A percentile compares a stretch with the other conserved stretches of the same genome.
Evolutionary conservation across 2,888 invertebrate species (phyloP).

Genomic region (Stratiomys singularior): DNA sequence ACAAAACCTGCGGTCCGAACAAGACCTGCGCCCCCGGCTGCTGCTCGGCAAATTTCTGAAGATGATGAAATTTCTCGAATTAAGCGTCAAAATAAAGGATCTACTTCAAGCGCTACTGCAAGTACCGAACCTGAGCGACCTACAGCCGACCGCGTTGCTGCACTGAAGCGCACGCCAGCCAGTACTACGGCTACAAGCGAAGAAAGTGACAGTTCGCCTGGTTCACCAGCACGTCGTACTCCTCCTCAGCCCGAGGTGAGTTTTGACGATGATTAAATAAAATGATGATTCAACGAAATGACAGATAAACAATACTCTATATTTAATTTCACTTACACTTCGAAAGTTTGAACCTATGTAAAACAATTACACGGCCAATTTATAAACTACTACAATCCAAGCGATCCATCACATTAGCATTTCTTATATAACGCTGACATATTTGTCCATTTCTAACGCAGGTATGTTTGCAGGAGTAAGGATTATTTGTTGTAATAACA

Average conservation of each 20-base stretch:
- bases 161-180: conserved; percentile 60
- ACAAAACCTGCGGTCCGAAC: conserved; percentile 68
- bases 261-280: conserved; percentile 60
- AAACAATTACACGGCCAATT: too few relatives aligned
- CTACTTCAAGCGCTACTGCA: conserved; percentile 69
- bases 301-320: not conserved
- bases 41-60: conserved; percentile 84
- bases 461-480: too few relatives aligned
- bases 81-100: conserved; percentile 86
- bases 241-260: conserved; percentile 83
- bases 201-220: conserved; percentile 70
- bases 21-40: conserved; percentile 68
- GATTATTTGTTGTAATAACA: too few relatives aligned
- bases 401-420: too few relatives aligned
- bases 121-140: conserved; percentile 69
- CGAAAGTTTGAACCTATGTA: too few relatives aligned
- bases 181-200: conserved; percentile 65
- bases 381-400: too few relatives aligned
- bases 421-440: too few relatives aligned
- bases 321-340: not conserved
- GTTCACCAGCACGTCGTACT: conserved; percentile 74
- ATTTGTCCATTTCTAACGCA: too few relatives aligned
- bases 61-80: conserved; percentile 89
- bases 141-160: conserved; percentile 66
- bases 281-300: not conserved